Evolutionary conservation across 2,797 vertebrate species (phyloP).

Genomic region (Bovichtus diacanthus): DNA sequence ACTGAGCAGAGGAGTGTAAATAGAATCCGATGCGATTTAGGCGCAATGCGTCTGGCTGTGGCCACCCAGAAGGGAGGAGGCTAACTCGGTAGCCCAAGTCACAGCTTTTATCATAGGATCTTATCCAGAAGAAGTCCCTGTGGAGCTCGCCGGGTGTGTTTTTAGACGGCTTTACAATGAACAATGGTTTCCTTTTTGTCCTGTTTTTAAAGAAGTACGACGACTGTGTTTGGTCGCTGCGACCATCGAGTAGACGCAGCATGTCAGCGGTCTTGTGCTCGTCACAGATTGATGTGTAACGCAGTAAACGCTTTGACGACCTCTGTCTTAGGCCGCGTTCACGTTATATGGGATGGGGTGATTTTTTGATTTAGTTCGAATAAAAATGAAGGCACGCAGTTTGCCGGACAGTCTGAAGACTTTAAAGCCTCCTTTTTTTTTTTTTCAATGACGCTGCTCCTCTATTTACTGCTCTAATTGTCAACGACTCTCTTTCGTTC

Average conservation of each 20-base stretch:
- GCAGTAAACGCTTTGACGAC: not conserved
- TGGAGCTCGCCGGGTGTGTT: constrained; percentile 59
- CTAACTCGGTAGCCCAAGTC: constrained; percentile 73
- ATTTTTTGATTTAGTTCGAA: not conserved
- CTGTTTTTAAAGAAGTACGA: constrained; percentile 7
- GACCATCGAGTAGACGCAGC: constrained; percentile 12
- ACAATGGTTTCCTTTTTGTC: constrained; percentile 63
- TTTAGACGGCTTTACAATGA: constrained; percentile 55
- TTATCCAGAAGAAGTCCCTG: constrained; percentile 59
- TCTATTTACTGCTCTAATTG: not conserved
- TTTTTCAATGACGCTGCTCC: not conserved
- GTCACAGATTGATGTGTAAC: not conserved
- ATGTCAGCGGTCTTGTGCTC: constrained; percentile 7
- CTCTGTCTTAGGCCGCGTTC: not conserved
- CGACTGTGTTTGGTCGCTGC: constrained; percentile 24
- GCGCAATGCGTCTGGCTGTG: constrained; percentile 36
- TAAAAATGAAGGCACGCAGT: not conserved
- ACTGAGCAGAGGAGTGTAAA: constrained; percentile 66
- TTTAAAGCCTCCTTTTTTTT: not conserved
- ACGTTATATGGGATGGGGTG: not conserved
- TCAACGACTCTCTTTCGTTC: too few relatives aligned
- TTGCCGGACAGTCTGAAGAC: not conserved
- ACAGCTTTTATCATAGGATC: constrained; percentile 75
- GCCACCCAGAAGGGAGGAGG: constrained; percentile 80
- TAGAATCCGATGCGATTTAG: constrained; percentile 73